Percentiles rank a stretch among this genome's conserved stretches.
Conservation (phyloP, 1,140 invertebrate species). For the Cephus cinctus region DNA sequence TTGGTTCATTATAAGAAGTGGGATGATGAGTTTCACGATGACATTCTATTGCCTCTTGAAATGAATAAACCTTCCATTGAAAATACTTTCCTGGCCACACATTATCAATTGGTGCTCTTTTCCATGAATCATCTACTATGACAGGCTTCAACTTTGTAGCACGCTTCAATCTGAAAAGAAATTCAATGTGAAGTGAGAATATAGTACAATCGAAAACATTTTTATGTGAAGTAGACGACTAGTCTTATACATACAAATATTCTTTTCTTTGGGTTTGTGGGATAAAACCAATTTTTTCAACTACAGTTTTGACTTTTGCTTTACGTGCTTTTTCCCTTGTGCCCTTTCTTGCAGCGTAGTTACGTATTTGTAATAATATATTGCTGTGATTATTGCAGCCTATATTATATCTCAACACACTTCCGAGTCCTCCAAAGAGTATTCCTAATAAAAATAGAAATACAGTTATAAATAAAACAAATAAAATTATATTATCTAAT, state of each 20-base stretch:
- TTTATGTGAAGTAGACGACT: constrained; percentile 10
- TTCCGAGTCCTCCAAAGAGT: background rate
- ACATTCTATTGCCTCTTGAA: constrained; percentile 70
- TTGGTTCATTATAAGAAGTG: constrained; percentile 69
- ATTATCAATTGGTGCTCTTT: constrained; percentile 62
- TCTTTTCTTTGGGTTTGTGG: constrained; percentile 62
- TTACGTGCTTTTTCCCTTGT: constrained; percentile 70
- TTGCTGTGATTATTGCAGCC: background rate
- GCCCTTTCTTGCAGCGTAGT: constrained; percentile 73
- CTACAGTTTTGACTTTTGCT: constrained; percentile 69
- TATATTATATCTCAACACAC: background rate
- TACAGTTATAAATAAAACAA: no score
- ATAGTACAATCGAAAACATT: constrained; percentile 11
- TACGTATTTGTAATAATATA: constrained; percentile 42
- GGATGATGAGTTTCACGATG: constrained; percentile 77
- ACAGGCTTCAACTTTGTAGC: no score
- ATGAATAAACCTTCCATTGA: constrained; percentile 62
- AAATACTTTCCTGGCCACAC: constrained; percentile 66
- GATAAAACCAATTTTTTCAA: constrained; percentile 67
- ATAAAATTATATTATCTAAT: no score
- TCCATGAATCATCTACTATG: constrained; percentile 64
- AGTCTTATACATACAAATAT: constrained; percentile 36
- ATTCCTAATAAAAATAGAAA: constrained; percentile 5
- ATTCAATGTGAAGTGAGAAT: constrained; percentile 10
- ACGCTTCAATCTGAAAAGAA: constrained; percentile 12